Conservation (phyloP, 2,888 invertebrate genomes). For the Stenchaetothrips biformis region DNA sequence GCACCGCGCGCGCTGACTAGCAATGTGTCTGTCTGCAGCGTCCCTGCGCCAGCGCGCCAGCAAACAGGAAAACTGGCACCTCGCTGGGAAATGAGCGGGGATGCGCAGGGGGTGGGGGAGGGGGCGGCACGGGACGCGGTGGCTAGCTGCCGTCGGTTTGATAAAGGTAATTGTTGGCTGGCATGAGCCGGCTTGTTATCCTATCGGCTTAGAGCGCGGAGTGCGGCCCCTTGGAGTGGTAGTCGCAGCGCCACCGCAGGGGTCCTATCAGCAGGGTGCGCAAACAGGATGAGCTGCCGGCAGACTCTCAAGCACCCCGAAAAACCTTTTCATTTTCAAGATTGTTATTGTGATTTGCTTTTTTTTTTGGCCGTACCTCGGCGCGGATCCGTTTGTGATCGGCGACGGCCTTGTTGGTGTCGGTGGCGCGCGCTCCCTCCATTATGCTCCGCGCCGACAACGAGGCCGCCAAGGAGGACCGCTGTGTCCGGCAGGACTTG, state of each 20-base stretch:
- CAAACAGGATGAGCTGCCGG: background rate
- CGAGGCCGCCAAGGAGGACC: no score
- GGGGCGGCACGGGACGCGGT: background rate
- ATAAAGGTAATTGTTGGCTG: background rate
- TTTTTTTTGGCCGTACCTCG: no score
- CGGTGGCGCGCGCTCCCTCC: no score
- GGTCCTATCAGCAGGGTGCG: background rate
- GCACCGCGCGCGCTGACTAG: no score
- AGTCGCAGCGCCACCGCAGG: background rate
- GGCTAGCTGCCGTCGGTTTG: background rate
- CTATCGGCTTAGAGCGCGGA: background rate
- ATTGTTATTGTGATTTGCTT: no score
- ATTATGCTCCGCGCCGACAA: no score
- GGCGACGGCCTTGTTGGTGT: no score
- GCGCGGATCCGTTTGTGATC: no score
- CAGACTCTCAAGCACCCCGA: no score
- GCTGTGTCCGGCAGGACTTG: no score
- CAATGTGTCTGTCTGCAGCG: no score
- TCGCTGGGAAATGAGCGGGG: background rate
- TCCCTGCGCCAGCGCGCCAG: background rate
- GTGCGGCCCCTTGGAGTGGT: background rate
- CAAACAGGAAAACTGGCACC: background rate
- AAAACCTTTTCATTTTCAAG: no score
- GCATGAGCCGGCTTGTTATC: slow-evolving; percentile 3
- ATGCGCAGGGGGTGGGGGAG: background rate